Evolutionary conservation across 2,888 invertebrate species (phyloP).

Genomic region (Dioctria linearis): DNA sequence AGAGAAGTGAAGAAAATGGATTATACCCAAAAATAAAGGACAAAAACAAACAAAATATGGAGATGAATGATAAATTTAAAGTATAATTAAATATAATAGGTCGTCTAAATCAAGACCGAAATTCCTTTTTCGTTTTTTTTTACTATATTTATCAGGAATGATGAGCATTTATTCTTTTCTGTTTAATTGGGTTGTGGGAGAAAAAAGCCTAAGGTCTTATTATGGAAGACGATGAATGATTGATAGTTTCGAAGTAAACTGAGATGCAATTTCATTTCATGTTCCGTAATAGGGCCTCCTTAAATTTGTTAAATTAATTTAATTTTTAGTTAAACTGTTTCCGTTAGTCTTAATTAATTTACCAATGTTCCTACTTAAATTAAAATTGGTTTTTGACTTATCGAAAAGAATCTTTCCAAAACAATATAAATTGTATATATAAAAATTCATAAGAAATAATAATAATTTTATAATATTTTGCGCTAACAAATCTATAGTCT

Average conservation of each 20-base stretch:
- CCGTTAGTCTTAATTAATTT: no score
- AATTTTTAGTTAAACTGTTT: no score
- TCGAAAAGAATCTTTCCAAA: not conserved
- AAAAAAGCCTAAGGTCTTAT: no score
- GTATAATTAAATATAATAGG: not conserved
- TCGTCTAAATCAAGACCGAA: not conserved
- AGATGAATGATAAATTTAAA: not conserved
- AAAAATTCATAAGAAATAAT: not conserved
- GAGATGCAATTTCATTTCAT: no score
- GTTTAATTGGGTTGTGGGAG: no score
- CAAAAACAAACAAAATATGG: not conserved
- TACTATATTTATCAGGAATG: not conserved
- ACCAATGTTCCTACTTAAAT: no score
- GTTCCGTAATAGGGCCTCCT: no score
- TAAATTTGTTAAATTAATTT: no score
- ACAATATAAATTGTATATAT: not conserved
- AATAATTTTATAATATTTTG: conserved; percentile 1
- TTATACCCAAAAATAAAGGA: not conserved
- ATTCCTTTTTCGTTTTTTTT: not conserved
- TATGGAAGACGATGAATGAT: no score
- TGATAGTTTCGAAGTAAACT: no score
- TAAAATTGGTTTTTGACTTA: no score
- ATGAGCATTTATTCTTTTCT: not conserved
- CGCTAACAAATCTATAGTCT: not conserved
- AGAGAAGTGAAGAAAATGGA: no score